These are phyloP conservation scores for Sebastes miniatus DNA, from an alignment of 2,797 vertebrate species.

Conservation along the genomic window DNA sequence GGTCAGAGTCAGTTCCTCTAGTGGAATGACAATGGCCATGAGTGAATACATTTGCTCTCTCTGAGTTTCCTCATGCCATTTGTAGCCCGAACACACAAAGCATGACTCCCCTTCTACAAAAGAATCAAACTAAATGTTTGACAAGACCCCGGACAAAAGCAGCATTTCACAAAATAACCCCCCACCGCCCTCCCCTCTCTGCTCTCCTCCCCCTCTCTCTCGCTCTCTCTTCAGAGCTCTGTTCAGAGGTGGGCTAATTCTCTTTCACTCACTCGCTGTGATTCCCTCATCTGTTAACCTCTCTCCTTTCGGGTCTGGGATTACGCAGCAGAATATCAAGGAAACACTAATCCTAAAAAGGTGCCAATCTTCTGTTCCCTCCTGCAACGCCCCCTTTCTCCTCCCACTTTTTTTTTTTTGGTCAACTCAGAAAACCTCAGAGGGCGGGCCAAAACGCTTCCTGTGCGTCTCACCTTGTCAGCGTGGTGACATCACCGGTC, in stretches of 20 bases:
- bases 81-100: conserved; percentile 69
- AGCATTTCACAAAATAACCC: conserved; percentile 57
- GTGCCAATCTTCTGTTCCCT: conserved; percentile 66
- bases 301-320: conserved; percentile 60
- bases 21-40: not conserved
- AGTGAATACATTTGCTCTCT: conserved; percentile 16
- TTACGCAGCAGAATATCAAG: conserved; percentile 79
- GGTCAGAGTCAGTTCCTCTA: conserved; percentile 19
- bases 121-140: conserved; percentile 73
- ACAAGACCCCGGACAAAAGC: conserved; percentile 71
- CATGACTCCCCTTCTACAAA: conserved; percentile 50
- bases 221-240: conserved; percentile 46
- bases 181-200: conserved; percentile 6
- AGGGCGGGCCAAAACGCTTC: not conserved
- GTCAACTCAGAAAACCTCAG: conserved; percentile 19
- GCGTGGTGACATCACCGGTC: conserved; percentile 5
- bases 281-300: conserved; percentile 75
- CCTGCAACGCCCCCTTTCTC: conserved; percentile 44
- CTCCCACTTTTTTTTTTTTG: conserved; percentile 24
- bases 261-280: conserved; percentile 53
- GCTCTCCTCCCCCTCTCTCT: conserved; percentile 16
- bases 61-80: conserved; percentile 50
- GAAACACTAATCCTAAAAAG: conserved; percentile 81
- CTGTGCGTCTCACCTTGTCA: conserved; percentile 29
- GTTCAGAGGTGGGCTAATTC: conserved; percentile 70